Percentiles rank a stretch among this genome's conserved stretches.
phyloP scores from a whole-genome alignment of 2,113 vertebrate species.

The Cyrtonyx montezumae region DNA sequence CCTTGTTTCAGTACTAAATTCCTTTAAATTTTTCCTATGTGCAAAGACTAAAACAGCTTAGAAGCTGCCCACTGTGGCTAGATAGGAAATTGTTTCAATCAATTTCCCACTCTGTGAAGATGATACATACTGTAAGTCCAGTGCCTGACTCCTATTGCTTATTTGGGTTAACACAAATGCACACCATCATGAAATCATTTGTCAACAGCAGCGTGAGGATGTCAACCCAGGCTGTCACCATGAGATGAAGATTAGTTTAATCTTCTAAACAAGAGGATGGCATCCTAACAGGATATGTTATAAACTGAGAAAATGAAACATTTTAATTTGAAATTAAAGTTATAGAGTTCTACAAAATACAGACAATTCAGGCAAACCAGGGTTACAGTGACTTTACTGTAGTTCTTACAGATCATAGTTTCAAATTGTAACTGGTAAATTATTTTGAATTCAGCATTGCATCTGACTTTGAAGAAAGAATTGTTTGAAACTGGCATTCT shows the following conservation, averaged over 20 bases:
- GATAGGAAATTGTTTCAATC: slow-evolving; percentile 11
- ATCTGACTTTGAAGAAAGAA: not conserved
- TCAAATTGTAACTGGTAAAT: not conserved
- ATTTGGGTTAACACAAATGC: not conserved
- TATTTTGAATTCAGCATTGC: not conserved
- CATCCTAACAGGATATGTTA: not conserved
- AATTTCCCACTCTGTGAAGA: not conserved
- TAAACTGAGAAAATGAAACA: not conserved
- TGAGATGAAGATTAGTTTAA: not conserved
- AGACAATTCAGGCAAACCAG: not conserved
- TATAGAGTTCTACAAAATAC: not conserved
- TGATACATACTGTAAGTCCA: not conserved
- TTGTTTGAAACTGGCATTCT: not conserved
- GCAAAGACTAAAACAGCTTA: not conserved
- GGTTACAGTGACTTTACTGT: rapidly evolving
- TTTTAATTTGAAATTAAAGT: slow-evolving; percentile 1
- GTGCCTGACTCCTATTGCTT: not conserved
- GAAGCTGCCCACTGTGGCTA: not conserved
- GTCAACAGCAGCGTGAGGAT: not conserved
- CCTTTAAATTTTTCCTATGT: not conserved
- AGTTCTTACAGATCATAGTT: not conserved
- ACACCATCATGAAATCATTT: not conserved
- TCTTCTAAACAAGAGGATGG: not conserved
- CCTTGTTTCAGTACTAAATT: not conserved
- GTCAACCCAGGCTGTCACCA: not conserved